Evolutionary conservation across 2,797 vertebrate species (phyloP), one percentile per base, ranked within the genome.

Genomic region (Xiphorhynchus erythropygius): DNA sequence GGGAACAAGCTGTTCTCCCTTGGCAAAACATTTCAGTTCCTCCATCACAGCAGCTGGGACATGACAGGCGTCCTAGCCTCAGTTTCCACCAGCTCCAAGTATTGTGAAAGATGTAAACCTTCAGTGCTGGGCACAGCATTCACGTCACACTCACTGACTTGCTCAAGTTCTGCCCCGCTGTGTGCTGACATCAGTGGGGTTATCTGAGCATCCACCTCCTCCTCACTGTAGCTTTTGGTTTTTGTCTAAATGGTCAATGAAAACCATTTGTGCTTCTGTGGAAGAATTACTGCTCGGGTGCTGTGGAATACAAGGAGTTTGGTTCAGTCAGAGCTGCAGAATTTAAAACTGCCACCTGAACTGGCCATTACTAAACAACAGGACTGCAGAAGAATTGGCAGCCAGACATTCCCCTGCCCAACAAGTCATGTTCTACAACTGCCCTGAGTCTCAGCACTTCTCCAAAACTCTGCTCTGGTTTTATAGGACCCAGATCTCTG

Each of bases 261-360:
- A 95, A 93, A 64, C 39, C 30, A 25, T 16, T 37, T 78, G 41
- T 74, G 57, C 74, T 93, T 81, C 83, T 75, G 80, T 86, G 56
- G 69, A 69, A 64, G 46, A 75, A 73, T 55, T 46, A 21, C 35
- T 33, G 3, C 47, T 39, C 25, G 25, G 13, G 22, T 3, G 7
- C 35, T 78, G 52, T 63, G 59, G 30, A 62, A 57, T 32, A 47
- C 57, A 74, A 21, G 7, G 12, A 73, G 67, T 18, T 71, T 11
- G 41, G 69, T 56, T 35, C 62, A 81, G 59, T 30, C 55, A 74
- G 35, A 73, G 44, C 50, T 41, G 4, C 35, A 41, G 3, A 49
- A 75, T 50, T 6, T 42, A 33, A 28, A 78, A 23, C 50, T 53
- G 50, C 50, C 46, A 39, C 46, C 37, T 42, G 46, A 64, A 42